Evolutionary conservation across 37 sponge, comb jelly and placozoan genomes (phyloP).

Genomic region (Oscarella lobularis): DNA sequence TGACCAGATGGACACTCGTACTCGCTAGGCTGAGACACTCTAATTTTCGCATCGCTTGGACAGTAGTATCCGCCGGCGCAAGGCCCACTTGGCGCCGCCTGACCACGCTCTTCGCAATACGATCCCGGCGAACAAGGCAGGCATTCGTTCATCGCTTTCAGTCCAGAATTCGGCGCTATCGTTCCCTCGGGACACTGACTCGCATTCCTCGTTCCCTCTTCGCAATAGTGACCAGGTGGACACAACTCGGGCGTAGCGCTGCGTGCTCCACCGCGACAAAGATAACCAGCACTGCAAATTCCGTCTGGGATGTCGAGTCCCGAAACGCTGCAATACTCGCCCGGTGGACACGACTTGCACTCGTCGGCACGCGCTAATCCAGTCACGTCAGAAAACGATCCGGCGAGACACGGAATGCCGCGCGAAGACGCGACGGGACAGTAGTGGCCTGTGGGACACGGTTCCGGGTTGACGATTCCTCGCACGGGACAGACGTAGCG

Average conservation of each 20-base stretch:
- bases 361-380: conserved; percentile 4
- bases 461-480: conserved; percentile 2
- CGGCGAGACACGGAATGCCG: conserved; percentile 8
- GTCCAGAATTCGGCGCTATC: neutral
- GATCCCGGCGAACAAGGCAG: conserved; percentile 16
- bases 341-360: conserved; percentile 17
- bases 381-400: conserved; percentile 8
- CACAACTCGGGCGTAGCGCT: conserved; percentile 6
- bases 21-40: neutral
- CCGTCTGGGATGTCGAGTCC: conserved; percentile 1
- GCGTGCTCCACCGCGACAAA: conserved; percentile 1
- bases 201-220: conserved; percentile 12
- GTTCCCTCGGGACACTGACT: conserved; percentile 15
- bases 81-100: neutral
- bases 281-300: conserved; percentile 13
- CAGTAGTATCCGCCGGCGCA: conserved; percentile 25
- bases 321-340: conserved; percentile 5
- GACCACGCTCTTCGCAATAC: conserved; percentile 13
- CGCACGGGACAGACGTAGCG: conserved; percentile 7
- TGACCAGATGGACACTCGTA: conserved; percentile 18
- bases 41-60: conserved; percentile 5
- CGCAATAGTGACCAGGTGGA: conserved; percentile 23
- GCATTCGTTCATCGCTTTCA: conserved; percentile 6
- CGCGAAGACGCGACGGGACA: conserved; percentile 8
- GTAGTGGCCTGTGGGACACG: conserved; percentile 24